A percentile compares a stretch with the other conserved stretches of the same genome.
phyloP scores from a whole-genome alignment of 1,140 invertebrate genomes.

The Atopsyche davidsoni region DNA sequence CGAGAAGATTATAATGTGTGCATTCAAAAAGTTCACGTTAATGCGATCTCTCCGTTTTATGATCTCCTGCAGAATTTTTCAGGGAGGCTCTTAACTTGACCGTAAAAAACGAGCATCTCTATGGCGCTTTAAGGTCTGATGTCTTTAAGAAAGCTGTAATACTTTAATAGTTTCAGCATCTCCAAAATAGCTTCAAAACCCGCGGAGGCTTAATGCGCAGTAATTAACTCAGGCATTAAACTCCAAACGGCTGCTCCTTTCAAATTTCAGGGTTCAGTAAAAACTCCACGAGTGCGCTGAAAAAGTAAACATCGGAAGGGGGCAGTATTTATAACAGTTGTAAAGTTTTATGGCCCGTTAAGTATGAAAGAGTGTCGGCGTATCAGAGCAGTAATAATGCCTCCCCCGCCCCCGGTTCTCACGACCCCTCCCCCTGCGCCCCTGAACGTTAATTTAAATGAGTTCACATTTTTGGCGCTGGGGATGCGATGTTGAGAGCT shows the following conservation, averaged over 20 bases:
- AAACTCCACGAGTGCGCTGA: conserved; percentile 3
- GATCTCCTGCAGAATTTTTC: no score
- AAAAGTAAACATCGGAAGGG: conserved; percentile 28
- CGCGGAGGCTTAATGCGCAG: conserved; percentile 18
- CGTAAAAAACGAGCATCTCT: no score
- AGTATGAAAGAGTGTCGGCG: conserved; percentile 31
- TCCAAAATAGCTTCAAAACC: conserved; percentile 2
- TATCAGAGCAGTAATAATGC: conserved; percentile 24
- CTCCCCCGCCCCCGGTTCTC: neutral
- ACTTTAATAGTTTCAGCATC: conserved; percentile 5
- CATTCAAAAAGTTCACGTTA: no score
- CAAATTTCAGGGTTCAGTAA: conserved; percentile 22
- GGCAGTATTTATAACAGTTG: conserved; percentile 29
- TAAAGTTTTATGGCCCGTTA: conserved; percentile 31
- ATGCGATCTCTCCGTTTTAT: no score
- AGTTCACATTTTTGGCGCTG: conserved; percentile 1
- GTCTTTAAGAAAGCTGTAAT: no score
- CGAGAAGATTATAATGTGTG: no score
- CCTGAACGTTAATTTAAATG: conserved; percentile 3
- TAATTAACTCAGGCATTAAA: conserved; percentile 29
- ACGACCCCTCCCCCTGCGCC: no score
- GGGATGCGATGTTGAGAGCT: no score
- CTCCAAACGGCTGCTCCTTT: conserved; percentile 18
- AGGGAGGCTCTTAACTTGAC: no score
- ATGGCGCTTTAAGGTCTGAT: no score